phyloP scores from a whole-genome alignment of 2,797 vertebrate genomes.

The Heliangelus exortis region DNA sequence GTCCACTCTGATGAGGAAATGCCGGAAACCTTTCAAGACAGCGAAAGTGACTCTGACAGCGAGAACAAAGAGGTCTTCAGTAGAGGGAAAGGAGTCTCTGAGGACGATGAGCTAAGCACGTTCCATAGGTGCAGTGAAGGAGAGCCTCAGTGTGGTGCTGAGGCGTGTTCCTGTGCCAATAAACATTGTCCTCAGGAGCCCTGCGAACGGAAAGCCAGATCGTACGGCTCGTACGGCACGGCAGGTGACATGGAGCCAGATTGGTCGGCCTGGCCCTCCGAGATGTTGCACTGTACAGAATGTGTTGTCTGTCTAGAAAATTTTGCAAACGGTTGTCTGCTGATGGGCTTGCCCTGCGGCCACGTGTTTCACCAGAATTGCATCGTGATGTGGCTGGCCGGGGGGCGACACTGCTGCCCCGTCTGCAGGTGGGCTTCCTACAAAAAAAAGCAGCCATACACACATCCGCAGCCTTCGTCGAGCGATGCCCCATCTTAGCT shows the following conservation, averaged over 20 bases:
- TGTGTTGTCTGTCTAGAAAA: slow-evolving; percentile 97
- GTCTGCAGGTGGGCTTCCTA: slow-evolving; percentile 97
- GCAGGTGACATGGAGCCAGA: slow-evolving; percentile 77
- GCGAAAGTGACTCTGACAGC: slow-evolving; percentile 80
- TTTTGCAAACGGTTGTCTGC: slow-evolving; percentile 86
- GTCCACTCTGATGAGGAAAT: slow-evolving; percentile 63
- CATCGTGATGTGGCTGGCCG: slow-evolving; percentile 92
- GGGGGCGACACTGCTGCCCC: slow-evolving; percentile 92
- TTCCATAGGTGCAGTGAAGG: background rate
- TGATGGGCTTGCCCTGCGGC: slow-evolving; percentile 94
- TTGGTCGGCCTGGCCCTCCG: slow-evolving; percentile 87
- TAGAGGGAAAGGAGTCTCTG: slow-evolving; percentile 54
- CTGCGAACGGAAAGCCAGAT: background rate
- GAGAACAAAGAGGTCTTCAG: slow-evolving; percentile 72
- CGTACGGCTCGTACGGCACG: slow-evolving; percentile 40
- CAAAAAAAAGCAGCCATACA: slow-evolving; percentile 88
- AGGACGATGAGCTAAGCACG: slow-evolving; percentile 55
- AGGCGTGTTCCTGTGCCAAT: slow-evolving; percentile 57
- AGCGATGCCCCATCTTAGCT: slow-evolving; percentile 71
- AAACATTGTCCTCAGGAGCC: slow-evolving; percentile 42
- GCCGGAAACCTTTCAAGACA: slow-evolving; percentile 74
- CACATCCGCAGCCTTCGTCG: slow-evolving; percentile 67
- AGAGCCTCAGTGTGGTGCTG: background rate
- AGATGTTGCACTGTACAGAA: slow-evolving; percentile 90
- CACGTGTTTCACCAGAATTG: slow-evolving; percentile 98